Evolutionary conservation across 2,113 vertebrate species (phyloP), one percentile per base, ranked within the genome.

Genomic region (Nansenia antarctica): DNA sequence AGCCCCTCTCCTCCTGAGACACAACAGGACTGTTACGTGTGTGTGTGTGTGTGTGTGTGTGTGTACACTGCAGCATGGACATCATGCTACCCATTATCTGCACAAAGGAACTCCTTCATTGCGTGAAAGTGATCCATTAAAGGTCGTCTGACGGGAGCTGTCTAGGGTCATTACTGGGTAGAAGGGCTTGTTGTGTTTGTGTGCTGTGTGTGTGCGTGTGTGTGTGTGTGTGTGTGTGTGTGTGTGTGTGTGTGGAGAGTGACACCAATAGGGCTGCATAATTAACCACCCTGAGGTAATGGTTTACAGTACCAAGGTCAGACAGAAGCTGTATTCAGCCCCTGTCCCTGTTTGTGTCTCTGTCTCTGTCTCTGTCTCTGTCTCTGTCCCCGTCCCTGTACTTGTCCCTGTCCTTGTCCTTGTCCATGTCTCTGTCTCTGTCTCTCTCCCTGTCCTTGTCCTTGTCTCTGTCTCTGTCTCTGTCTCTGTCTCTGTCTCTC

Each of bases 121-220:
- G 72, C 55, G 73, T 69, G 65, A 70, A 42, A 79, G 67, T 62
- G 74, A 86, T 80, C 78, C 66, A 65, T 77, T 72, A 69, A 63
- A 67, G 60, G 65, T 62, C n/a, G n/a, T n/a, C n/a, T n/a, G n/a
- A n/a, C n/a, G n/a, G n/a, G n/a, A 49, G 69, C 39, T 65, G 3
- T 42, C 15, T 42, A n/a, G 39, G 39, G 14, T 18, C 39, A 18
- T 42, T 42, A 42, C 15, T 18, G 3, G 6, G 39, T 42, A 18
- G 6, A 42, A 42, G 2, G 14, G 18, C 12, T 14, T 4, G 14
- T 5, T 42, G 14, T 42, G 18, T n/a, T n/a, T n/a, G n/a, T n/a
- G n/a, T n/a, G n/a, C n/a, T n/a, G 39, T 42, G 39, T 42, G 12
- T 42, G 37, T 39, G 12, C 12, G 9, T 35, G 54, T 18, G 68